Base-by-base conservation (phyloP, 2,113 vertebrate species). In the Erinaceus europaeus region DNA sequence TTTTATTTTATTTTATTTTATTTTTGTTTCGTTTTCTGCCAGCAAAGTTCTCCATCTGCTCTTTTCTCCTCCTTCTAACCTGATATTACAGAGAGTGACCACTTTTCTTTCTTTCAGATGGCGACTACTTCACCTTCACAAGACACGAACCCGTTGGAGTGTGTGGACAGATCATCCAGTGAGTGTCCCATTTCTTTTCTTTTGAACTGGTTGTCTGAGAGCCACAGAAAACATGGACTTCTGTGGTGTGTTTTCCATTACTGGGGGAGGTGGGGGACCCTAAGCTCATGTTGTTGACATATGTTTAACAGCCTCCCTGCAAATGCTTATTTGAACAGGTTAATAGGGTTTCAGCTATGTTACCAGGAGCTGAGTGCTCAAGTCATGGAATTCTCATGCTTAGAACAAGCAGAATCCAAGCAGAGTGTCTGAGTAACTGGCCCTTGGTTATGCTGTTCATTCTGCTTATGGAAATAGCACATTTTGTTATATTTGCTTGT, bases 111-210 rank as follows among this genome's bases (percentile, higher is more conserved):
- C 94, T 97, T 97, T 96, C 98, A 99, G 99, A 99, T 98, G 99
- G 99, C 96, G 98, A 99, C 94, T 99, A 98, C 97, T 98, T 99
- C 95, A 98, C 99, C 34, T 99, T 99, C 96, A 99, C 99, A 95
- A 98, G 98, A 97, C 97, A 99, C 14, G 99, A 99, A 96, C 99
- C 99, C 93, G 98, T 99, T 10, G 99, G 99, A 94, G 99, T 99
- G 89, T 99, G 99, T 95, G 99, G 99, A 98, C 99, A 99, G 98
- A 99, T 99, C 97, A 98, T 99, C 96, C 99, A 65, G 99, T 99
- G 97, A 99, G 99, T 99, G 97, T 94, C 89, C 95, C 90, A 95
- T 97, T 97, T 97, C 95, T 97, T 97, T 97, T 97, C 94, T 94
- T 96, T 96, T 96, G 95, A 95, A 95, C 80, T 87, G 86, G 86